phyloP scores from a whole-genome alignment of 2,113 vertebrate genomes.

The Columba janthina region DNA sequence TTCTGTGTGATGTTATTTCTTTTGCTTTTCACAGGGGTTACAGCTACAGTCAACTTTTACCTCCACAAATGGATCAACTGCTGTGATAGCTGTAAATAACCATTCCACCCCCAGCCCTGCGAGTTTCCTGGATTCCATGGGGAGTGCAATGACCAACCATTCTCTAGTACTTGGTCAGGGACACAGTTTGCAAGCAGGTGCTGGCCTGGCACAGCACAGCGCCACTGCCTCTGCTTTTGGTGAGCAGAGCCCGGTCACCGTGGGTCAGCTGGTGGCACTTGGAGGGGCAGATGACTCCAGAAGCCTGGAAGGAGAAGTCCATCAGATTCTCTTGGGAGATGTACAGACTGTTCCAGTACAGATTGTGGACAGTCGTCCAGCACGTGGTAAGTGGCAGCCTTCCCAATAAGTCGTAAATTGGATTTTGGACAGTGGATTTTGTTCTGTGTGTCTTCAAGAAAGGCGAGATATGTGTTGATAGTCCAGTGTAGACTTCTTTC shows the following conservation, averaged over 20 bases:
- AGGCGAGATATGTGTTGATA: not conserved
- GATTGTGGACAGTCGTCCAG: conserved; percentile 68
- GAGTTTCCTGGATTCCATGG: conserved; percentile 63
- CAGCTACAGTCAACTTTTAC: conserved; percentile 76
- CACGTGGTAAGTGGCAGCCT: conserved; percentile 72
- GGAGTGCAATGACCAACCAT: conserved; percentile 47
- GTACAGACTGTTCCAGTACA: conserved; percentile 74
- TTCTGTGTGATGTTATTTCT: not conserved
- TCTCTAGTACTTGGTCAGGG: conserved; percentile 65
- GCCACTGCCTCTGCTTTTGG: conserved; percentile 24
- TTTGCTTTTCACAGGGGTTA: conserved; percentile 73
- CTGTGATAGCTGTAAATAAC: conserved; percentile 68
- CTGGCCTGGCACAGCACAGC: conserved; percentile 45
- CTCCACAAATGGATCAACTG: conserved; percentile 69
- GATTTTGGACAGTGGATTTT: not conserved
- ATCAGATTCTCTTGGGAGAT: conserved; percentile 76
- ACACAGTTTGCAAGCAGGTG: conserved; percentile 53
- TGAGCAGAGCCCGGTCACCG: conserved; percentile 58
- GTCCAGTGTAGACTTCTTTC: not conserved
- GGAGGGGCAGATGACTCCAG: conserved; percentile 58
- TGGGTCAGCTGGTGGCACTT: conserved; percentile 72
- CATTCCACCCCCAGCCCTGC: conserved; percentile 50
- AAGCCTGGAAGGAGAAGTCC: conserved; percentile 57
- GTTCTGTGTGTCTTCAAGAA: not conserved
- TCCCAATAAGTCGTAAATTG: not conserved